phyloP scores from a whole-genome alignment of 2,113 vertebrate genomes.

The Podiceps cristatus region DNA sequence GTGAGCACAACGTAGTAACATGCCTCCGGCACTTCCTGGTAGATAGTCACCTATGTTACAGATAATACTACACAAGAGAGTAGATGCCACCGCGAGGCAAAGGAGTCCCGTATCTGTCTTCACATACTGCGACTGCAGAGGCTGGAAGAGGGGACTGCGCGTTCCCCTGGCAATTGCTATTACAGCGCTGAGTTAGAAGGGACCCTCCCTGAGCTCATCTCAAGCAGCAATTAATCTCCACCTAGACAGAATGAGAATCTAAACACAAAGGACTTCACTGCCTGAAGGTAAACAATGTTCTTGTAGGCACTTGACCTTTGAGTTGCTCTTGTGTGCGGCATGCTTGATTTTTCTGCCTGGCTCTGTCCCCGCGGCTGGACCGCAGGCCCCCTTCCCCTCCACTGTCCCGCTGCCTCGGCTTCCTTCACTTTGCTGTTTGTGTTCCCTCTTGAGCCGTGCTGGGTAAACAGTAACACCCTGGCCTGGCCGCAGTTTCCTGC shows the following conservation, averaged over 20 bases:
- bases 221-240: not conserved
- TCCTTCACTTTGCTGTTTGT: not conserved
- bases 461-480: not conserved
- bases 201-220: not conserved
- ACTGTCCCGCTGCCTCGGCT: not conserved
- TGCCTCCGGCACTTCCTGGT: not conserved
- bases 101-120: not conserved
- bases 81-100: not conserved
- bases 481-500: slow-evolving; percentile 39
- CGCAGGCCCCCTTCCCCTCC: not conserved
- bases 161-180: not conserved
- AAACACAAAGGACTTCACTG: not conserved
- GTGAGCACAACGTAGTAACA: not conserved
- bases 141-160: not conserved
- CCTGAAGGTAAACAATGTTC: not conserved
- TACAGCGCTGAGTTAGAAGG: not conserved
- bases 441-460: not conserved
- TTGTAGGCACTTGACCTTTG: not conserved
- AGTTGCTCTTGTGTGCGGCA: not conserved
- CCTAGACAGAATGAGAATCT: not conserved
- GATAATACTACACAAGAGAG: not conserved
- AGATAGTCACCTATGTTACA: not conserved
- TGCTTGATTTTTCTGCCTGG: not conserved
- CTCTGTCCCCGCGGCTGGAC: accelerated
- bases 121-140: accelerated